Base-by-base conservation (phyloP, 2,113 vertebrate species). In the Eulemur rufifrons region DNA sequence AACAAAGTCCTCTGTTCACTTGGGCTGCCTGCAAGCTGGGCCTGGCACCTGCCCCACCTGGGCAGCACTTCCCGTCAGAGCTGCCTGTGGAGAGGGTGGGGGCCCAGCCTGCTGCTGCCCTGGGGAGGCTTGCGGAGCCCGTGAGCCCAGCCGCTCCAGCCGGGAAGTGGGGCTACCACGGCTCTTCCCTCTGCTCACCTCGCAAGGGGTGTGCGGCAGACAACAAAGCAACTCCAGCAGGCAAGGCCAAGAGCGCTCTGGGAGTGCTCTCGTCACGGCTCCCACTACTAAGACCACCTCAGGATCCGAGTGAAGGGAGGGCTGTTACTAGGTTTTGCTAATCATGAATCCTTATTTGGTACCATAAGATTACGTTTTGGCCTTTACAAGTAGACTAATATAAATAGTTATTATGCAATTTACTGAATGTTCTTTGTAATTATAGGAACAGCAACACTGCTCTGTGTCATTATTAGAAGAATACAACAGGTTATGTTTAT, bases 1-100 rank as follows among this genome's bases (percentile, higher is more conserved):
- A 66, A 91, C 93, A 97, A 88, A 86, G 96, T 88, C 87, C 82
- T 98, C 50, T 92, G 78, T 97, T 97, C 93, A 97, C 76, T 71
- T 37, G 66, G 74, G 52, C 59, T 45, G 61, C 12, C 61, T 21
- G 76, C 6, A 61, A 0, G 47, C 61, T 29, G 37, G 39, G 56
- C 61, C 66, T 37, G 63, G 68, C 20, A n/a, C 63, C 29, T 15
- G 37, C 7, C 83, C 71, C 29, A 13, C n/a, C 3, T 13, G 6
- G 10, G 27, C 8, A 18, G 68, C 37, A 20, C 42, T 39, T 71
- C 63, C 64, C 12, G 0, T 68, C 56, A 64, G 6, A 45, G 17
- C 66, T 29, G 25, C 87, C 45, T 21, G 47, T 1, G 3, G 20
- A 61, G 45, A 17, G 76, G 45, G 6, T 29, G 7, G 34, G n/a